Evolutionary conservation across 2,113 vertebrate species (phyloP), one percentile per base, ranked within the genome.

Genomic region (Bolborhynchus lineola): DNA sequence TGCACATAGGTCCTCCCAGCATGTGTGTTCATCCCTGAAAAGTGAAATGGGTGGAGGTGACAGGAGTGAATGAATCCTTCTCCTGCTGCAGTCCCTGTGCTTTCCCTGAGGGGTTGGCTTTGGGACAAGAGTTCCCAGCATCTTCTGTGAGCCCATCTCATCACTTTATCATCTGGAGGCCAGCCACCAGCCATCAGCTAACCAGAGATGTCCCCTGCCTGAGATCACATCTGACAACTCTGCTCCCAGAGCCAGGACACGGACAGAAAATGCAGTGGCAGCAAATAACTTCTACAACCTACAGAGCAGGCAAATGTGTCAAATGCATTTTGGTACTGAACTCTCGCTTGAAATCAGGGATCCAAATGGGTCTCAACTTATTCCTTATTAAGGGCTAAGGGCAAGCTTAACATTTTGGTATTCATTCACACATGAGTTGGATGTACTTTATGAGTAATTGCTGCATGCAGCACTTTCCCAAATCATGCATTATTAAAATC

Each of bases 401-500:
- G 64, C 42, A 88, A 84, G 75, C 55, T 82, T 81, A 55, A 3
- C 81, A 72, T 77, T 86, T 90, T 11, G 4, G 65, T 68, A 82
- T 81, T 88, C 39, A 42, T 90, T 81, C 82, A 70, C 82, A 71
- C n/a, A 28, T 15, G 16, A 75, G 23, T 7, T 86, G 39, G 72
- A 88, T 63, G 47, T 88, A 57, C 42, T 68, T 86, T 3, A 25
- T 63, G 64, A 77, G 50, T 65, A 88, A 59, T 53, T 86, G 76
- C 55, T 81, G 55, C 33, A 50, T 60, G 69, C 42, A 82, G 92
- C 72, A 78, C 17, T 82, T 81, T 39, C 20, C 65, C 81, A 29
- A n/a, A 68, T 70, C 39, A 53, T 83, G 33, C 42, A 88, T 92
- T 91, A 84, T 83, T 95, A 63, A 95, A 90, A 67, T 77, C 37